phyloP scores from a whole-genome alignment of 2,113 vertebrate species.

The Bostrychus sinensis region DNA sequence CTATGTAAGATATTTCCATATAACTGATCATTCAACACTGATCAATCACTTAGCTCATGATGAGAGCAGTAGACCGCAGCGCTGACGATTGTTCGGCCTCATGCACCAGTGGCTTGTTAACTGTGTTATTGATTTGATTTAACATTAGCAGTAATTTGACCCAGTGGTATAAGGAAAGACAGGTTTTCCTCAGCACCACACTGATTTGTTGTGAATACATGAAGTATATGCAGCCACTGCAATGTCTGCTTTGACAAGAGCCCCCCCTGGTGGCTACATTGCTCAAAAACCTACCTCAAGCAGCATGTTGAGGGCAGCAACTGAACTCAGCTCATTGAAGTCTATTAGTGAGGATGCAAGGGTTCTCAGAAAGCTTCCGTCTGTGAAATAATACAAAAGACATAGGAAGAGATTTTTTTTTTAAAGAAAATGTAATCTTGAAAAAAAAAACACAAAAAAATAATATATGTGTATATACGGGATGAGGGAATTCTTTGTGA shows the following conservation, averaged over 20 bases:
- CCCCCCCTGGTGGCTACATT: slow-evolving; percentile 74
- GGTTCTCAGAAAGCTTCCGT: slow-evolving; percentile 94
- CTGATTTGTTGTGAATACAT: slow-evolving; percentile 35
- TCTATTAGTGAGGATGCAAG: slow-evolving; percentile 92
- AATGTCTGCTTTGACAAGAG: slow-evolving; percentile 62
- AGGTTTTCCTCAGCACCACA: slow-evolving; percentile 27
- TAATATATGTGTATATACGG: too few species aligned
- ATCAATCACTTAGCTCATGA: slow-evolving; percentile 51
- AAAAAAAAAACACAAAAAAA: too few species aligned
- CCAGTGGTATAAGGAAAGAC: slow-evolving; percentile 22
- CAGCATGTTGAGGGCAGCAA: slow-evolving; percentile 94
- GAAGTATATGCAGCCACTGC: background rate
- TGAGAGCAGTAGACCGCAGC: slow-evolving; percentile 14
- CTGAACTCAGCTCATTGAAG: slow-evolving; percentile 95
- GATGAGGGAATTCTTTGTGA: background rate
- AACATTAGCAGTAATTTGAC: slow-evolving; percentile 37
- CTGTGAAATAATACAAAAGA: slow-evolving; percentile 72
- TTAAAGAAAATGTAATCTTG: too few species aligned
- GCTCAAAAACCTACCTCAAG: slow-evolving; percentile 84
- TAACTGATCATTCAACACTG: slow-evolving; percentile 56
- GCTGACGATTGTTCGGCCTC: slow-evolving; percentile 29
- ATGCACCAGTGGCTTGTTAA: slow-evolving; percentile 15
- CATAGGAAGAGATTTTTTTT: too few species aligned
- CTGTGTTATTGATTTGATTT: slow-evolving; percentile 29
- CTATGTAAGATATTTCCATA: slow-evolving; percentile 60